Percentiles rank a stretch among this genome's conserved stretches.
These are phyloP conservation scores for Cheilosia soror DNA, from an alignment of 2,888 invertebrate genomes.

Conservation along the genomic window DNA sequence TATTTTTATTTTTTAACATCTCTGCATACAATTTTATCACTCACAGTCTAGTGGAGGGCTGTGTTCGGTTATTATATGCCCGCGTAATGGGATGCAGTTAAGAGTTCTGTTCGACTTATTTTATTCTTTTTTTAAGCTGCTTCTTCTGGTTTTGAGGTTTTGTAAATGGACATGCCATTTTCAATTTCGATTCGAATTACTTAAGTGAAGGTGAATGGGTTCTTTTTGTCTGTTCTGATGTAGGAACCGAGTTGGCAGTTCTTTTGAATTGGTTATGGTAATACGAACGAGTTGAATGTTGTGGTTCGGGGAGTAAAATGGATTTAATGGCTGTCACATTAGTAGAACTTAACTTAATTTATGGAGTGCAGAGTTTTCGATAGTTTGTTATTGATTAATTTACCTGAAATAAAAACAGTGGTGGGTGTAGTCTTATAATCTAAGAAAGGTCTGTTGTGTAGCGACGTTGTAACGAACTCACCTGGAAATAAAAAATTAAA, in stretches of 20 bases:
- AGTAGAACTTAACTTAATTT: slow-evolving; percentile 33
- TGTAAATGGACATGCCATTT: slow-evolving; percentile 55
- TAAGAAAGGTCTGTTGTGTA: too few species aligned
- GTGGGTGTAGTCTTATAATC: too few species aligned
- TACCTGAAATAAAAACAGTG: not conserved
- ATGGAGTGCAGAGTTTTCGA: slow-evolving; percentile 1
- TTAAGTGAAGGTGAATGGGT: slow-evolving; percentile 31
- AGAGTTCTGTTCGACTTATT: slow-evolving; percentile 21
- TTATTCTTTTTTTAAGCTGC: not conserved
- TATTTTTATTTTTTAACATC: not conserved
- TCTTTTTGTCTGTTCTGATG: not conserved
- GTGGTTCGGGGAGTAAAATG: slow-evolving; percentile 21
- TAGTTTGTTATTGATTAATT: slow-evolving; percentile 8
- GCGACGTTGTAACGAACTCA: too few species aligned
- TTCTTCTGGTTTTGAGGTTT: slow-evolving; percentile 46
- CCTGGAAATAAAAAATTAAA: too few species aligned
- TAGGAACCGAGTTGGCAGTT: slow-evolving; percentile 1
- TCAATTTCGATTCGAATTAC: slow-evolving; percentile 58
- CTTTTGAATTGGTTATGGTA: slow-evolving; percentile 33
- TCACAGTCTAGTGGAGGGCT: slow-evolving; percentile 9
- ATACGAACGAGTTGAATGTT: slow-evolving; percentile 32
- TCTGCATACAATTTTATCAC: slow-evolving; percentile 50
- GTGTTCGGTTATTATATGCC: slow-evolving; percentile 18
- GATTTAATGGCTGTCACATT: slow-evolving; percentile 52
- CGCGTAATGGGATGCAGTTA: slow-evolving; percentile 10